These are phyloP conservation scores for Suricata suricatta DNA, from an alignment of 2,113 vertebrate species.

Conservation along the genomic window DNA sequence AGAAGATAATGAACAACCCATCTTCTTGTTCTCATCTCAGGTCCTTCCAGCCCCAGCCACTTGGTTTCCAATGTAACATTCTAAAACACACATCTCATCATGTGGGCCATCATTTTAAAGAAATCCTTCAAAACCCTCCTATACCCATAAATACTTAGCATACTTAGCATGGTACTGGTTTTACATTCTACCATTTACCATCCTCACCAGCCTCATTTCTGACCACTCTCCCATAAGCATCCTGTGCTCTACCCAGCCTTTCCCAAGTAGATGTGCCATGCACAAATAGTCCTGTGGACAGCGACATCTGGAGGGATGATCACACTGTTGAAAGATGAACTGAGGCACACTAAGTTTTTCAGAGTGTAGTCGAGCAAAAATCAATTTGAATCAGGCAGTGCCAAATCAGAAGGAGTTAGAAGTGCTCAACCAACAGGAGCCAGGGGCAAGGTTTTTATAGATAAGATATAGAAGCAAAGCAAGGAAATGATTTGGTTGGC, in stretches of 20 bases:
- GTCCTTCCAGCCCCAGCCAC: background rate
- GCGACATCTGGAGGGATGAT: background rate
- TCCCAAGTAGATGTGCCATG: background rate
- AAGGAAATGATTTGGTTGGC: background rate
- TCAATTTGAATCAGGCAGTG: background rate
- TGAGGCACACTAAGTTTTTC: background rate
- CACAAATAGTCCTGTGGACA: background rate
- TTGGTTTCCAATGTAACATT: background rate
- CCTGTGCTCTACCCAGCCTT: background rate
- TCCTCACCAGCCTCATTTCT: background rate
- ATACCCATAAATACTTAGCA: background rate
- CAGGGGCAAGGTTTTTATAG: background rate
- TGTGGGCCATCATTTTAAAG: background rate
- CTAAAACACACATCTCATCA: background rate
- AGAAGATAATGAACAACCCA: background rate
- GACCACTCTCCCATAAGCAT: background rate
- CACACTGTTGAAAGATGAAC: background rate
- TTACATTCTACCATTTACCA: background rate
- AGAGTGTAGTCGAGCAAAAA: background rate
- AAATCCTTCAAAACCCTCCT: background rate
- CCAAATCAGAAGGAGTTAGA: background rate
- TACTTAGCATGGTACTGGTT: background rate
- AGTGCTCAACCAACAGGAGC: background rate
- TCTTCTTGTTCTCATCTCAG: background rate
- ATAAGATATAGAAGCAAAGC: background rate